These are phyloP conservation scores for Caenorhabditis inopinata DNA, from an alignment of 1,140 invertebrate genomes.

Conservation along the genomic window DNA sequence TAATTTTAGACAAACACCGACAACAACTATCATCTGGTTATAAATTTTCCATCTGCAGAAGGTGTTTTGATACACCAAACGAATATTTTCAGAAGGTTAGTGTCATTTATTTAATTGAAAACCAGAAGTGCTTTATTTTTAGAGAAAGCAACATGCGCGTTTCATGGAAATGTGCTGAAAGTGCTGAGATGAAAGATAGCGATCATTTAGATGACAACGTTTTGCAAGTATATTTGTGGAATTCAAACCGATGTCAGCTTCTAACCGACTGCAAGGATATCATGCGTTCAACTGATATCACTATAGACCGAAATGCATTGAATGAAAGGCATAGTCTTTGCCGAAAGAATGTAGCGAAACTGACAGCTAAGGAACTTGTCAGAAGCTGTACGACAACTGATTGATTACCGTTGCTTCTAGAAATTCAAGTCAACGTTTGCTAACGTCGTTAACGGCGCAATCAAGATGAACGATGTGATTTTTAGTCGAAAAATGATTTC, in stretches of 20 bases:
- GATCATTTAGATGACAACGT: conserved; percentile 40
- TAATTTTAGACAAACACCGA: not conserved
- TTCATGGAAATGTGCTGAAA: conserved; percentile 29
- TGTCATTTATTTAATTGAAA: not conserved
- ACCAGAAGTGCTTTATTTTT: not conserved
- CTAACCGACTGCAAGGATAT: conserved; percentile 20
- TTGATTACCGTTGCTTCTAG: not conserved
- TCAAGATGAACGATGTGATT: conserved; percentile 1
- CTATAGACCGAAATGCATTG: conserved; percentile 17
- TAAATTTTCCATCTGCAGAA: conserved; percentile 39
- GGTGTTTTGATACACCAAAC: conserved; percentile 41
- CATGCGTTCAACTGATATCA: conserved; percentile 29
- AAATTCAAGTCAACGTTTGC: no score
- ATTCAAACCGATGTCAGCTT: conserved; percentile 17
- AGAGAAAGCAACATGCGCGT: conserved; percentile 36
- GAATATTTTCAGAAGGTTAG: conserved; percentile 17
- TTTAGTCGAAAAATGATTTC: not conserved
- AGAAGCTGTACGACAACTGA: conserved; percentile 43
- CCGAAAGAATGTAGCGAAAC: not conserved
- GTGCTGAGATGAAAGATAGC: conserved; percentile 40
- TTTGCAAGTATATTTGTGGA: conserved; percentile 36
- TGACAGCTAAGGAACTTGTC: conserved; percentile 28
- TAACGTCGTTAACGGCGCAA: no score
- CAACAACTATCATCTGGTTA: conserved; percentile 20
- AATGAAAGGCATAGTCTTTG: conserved; percentile 6